phyloP scores from a whole-genome alignment of 2,797 vertebrate genomes.

The Muscicapa comitata region DNA sequence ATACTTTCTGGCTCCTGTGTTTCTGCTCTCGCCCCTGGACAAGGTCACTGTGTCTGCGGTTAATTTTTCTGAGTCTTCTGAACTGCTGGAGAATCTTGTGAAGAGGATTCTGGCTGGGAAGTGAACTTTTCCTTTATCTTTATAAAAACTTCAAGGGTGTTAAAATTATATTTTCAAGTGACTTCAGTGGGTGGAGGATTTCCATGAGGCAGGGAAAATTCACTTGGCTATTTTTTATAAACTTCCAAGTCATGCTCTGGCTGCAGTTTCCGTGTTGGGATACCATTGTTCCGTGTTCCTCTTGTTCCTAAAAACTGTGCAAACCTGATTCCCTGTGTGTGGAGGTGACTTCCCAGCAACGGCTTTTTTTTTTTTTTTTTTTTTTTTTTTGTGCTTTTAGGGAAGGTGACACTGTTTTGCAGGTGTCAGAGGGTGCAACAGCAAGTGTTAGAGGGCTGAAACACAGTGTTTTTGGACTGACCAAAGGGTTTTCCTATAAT shows the following conservation, averaged over 20 bases:
- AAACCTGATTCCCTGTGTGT: accelerated
- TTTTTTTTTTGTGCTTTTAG: background rate
- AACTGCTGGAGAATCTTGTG: background rate
- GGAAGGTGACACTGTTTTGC: background rate
- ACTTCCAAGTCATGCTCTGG: background rate
- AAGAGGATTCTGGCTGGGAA: background rate
- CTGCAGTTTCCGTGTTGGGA: accelerated
- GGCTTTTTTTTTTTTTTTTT: background rate
- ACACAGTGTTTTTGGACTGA: conserved; percentile 25
- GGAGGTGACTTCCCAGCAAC: background rate
- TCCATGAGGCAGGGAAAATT: background rate
- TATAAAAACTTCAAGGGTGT: background rate
- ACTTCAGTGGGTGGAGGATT: background rate
- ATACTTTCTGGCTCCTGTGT: background rate
- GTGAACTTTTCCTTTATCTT: background rate
- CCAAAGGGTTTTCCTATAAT: conserved; percentile 4
- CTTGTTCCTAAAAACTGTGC: background rate
- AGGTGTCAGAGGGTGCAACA: background rate
- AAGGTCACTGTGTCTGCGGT: background rate
- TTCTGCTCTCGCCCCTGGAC: background rate
- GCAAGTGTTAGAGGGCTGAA: conserved; percentile 47
- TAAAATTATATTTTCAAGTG: background rate
- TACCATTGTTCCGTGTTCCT: background rate
- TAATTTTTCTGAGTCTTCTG: background rate
- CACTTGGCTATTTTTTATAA: background rate